These are phyloP conservation scores for Sebastes hopkinsi DNA, from an alignment of 2,797 vertebrate genomes.

Conservation along the genomic window DNA sequence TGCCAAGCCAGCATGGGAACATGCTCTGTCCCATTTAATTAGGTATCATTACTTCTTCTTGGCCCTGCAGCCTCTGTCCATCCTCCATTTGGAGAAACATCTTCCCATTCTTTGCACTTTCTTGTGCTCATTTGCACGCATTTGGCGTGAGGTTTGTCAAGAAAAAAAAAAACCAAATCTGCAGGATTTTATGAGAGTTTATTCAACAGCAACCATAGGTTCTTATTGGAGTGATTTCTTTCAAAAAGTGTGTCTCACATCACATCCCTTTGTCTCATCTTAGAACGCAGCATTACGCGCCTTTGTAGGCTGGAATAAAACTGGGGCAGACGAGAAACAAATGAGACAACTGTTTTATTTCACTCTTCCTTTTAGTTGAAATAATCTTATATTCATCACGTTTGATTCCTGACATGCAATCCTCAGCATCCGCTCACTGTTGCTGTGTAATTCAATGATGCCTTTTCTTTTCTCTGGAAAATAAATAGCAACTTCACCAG, in stretches of 20 bases:
- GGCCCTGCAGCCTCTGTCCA: slow-evolving; percentile 14
- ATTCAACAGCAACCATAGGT: slow-evolving; percentile 36
- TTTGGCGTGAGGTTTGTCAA: slow-evolving; percentile 29
- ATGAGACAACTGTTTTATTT: slow-evolving; percentile 11
- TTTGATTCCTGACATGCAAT: background rate
- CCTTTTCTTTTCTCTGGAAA: background rate
- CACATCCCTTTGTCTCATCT: slow-evolving; percentile 12
- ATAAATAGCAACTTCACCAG: slow-evolving; percentile 4
- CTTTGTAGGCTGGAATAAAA: slow-evolving; percentile 35
- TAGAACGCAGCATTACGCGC: background rate
- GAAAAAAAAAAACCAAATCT: slow-evolving; percentile 26
- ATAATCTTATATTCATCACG: background rate
- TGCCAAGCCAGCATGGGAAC: slow-evolving; percentile 43
- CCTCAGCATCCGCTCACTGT: background rate
- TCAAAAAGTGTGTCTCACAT: slow-evolving; percentile 11
- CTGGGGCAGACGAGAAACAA: slow-evolving; percentile 16
- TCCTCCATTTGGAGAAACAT: slow-evolving; percentile 49
- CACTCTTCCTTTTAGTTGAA: background rate
- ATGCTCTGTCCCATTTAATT: slow-evolving; percentile 68
- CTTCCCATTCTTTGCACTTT: slow-evolving; percentile 13
- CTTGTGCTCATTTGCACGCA: slow-evolving; percentile 14
- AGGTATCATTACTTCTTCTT: slow-evolving; percentile 59
- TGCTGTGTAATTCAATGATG: slow-evolving; percentile 10
- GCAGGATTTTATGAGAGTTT: slow-evolving; percentile 13
- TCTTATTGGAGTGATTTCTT: slow-evolving; percentile 19